These are phyloP conservation scores for Calameuta pallipes DNA, from an alignment of 2,888 invertebrate species.

Conservation along the genomic window DNA sequence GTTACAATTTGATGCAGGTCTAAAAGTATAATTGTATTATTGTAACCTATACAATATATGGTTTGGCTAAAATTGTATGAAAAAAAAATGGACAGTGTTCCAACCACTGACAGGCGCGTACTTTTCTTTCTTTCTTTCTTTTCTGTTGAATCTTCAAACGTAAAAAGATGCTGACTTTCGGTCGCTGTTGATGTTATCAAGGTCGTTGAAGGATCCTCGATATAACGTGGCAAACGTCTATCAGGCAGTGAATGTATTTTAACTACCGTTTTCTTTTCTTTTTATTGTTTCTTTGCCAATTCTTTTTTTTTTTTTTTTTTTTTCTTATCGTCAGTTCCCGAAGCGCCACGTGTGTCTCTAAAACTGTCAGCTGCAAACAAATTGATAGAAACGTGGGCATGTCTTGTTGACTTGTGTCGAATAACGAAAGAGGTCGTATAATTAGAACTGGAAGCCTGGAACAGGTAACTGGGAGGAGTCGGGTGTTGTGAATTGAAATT, in stretches of 20 bases:
- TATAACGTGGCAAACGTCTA: not conserved
- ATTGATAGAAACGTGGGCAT: not conserved
- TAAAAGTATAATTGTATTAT: conserved; percentile 34
- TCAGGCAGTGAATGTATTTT: not conserved
- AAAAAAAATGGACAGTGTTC: conserved; percentile 19
- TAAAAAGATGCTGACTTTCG: conserved; percentile 12
- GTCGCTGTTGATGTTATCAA: not conserved
- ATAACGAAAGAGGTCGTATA: conserved; percentile 6
- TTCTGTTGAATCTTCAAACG: conserved; percentile 1
- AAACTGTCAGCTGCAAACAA: not conserved
- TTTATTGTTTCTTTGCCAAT: not conserved
- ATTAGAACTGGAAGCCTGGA: conserved; percentile 86
- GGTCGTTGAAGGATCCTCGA: not conserved
- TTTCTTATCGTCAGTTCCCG: not conserved
- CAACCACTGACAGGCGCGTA: conserved; percentile 20
- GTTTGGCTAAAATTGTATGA: conserved; percentile 29
- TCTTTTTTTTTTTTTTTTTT: not conserved
- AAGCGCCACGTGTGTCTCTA: not conserved
- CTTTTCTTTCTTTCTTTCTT: not conserved
- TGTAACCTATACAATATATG: conserved; percentile 30
- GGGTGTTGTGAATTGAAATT: conserved; percentile 69
- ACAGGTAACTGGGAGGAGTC: conserved; percentile 71
- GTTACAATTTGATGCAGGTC: conserved; percentile 33
- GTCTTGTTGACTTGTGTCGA: not conserved
- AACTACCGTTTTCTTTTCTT: not conserved